Base-by-base conservation (phyloP, 2,888 invertebrate species). In the Drosophila mercatorum region DNA sequence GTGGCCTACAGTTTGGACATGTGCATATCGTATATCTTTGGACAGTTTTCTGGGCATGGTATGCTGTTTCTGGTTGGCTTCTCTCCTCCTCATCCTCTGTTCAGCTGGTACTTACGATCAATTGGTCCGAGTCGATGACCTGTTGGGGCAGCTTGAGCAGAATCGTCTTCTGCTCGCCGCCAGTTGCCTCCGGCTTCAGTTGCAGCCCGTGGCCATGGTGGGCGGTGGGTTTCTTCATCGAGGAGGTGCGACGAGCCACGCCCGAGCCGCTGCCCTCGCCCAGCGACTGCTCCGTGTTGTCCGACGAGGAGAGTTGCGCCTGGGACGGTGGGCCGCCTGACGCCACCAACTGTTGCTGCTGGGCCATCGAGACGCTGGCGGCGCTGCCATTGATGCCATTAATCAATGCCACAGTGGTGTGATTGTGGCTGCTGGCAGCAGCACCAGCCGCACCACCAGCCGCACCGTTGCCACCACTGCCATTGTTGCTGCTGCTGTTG, bases 101-200 rank as follows among this genome's bases (percentile, higher is more conserved):
- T 17, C 2, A 0, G 6, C 2, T 5, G 1, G 28, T 77, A 92
- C 92, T 92, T 81, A 93, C 93, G 82, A 93, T 93, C 68, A 93
- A 72, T 72, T 93, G 93, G 56, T 93, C 93, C 49, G 92, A 91
- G 56, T 93, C 93, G 40, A 86, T 88, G 68, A 90, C 78, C 64
- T 88, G 91, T 43, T 92, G 91, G 0, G 93, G 92, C 65, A 93
- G 88, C 81, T 93, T 93, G 17, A 93, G 78, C 62, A 93, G 68
- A 62, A 93, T 92, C 0, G 93, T 92, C 76, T 92, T 93, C 69
- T 93, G 93, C 58, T 91, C 72, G 11, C 52, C 67, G 22, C 47
- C 43, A 34, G 71, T 68, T 49, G 64, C 72, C 44, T 78, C 86
- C 12, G 83, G 81, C 56, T 88, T 89, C 22, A 89, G 72, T 5